phyloP scores from a whole-genome alignment of 2,113 vertebrate species.

The Sitta europaea region DNA sequence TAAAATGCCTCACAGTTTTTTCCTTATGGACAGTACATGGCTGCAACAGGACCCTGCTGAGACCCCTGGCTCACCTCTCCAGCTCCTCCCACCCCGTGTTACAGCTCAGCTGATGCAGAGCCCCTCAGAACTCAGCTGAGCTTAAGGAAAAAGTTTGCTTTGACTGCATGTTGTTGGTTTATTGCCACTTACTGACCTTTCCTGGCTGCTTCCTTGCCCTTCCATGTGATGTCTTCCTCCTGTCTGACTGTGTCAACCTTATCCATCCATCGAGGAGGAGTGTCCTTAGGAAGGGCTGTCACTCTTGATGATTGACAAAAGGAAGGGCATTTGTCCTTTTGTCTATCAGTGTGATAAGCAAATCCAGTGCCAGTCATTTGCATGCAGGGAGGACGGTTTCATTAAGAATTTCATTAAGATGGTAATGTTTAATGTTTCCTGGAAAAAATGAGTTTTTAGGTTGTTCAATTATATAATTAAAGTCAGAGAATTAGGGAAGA shows the following conservation, averaged over 20 bases:
- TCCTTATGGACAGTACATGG: accelerated
- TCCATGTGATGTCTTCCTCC: background rate
- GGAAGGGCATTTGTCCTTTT: constrained; percentile 56
- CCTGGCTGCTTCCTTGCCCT: background rate
- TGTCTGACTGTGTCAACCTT: background rate
- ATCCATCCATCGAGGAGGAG: background rate
- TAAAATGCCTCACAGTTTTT: accelerated
- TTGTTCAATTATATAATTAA: constrained; percentile 84
- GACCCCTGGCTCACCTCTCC: background rate
- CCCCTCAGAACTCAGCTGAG: background rate
- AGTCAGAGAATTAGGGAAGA: constrained; percentile 78
- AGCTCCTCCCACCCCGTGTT: background rate
- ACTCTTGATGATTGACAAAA: constrained; percentile 51
- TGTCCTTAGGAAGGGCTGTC: background rate
- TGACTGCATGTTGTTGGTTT: background rate
- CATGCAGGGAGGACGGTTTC: constrained; percentile 77
- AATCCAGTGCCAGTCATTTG: constrained; percentile 72
- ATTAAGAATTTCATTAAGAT: constrained; percentile 88
- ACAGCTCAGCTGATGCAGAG: background rate
- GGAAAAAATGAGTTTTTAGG: constrained; percentile 79
- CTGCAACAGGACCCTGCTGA: background rate
- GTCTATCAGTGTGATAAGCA: constrained; percentile 64
- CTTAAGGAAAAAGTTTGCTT: background rate
- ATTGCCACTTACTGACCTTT: background rate
- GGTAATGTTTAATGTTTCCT: constrained; percentile 84